Base-by-base conservation (phyloP, 2,113 vertebrate genomes). In the Genyomyrus donnyi region DNA sequence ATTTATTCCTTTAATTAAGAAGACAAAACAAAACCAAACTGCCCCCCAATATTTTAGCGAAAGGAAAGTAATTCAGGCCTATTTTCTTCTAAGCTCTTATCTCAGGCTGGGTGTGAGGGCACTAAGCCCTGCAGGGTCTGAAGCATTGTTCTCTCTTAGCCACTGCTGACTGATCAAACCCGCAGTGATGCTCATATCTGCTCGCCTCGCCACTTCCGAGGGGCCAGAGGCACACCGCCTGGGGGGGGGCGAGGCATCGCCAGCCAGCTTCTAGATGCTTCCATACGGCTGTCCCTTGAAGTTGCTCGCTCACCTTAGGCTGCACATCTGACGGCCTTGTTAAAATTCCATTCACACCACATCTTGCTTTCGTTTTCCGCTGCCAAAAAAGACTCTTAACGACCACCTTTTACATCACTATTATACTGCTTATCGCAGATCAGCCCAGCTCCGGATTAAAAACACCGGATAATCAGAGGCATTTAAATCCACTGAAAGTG, bases 1-100 rank as follows among this genome's bases (percentile, higher is more conserved):
- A 89, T 89, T 89, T 85, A 89, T 89, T 89, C 45, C 19, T 85
- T 89, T 89, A 89, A 89, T 89, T 89, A 85, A 85, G 89, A 85
- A 56, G 42, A 83, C 31, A 42, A n/a, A 50, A 42, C 31, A 85
- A 42, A 50, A 46, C 53, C 17, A 19, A 80, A 83, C 31, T 35
- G 31, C 21, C 74, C 27, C 27, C 50, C 17, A 85, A 39, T 52
- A 85, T 39, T 19, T 21, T 27, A 31, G 9, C 5, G 77, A 85
- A 89, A 89, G 70, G 49, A 85, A 90, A 66, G 89, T 56, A 58
- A 90, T 85, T 56, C 85, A 62, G 52, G 31, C 27, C 13, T 8
- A 42, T 39, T 24, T n/a, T n/a, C 52, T n/a, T 21, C n/a, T 24
- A 3, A 53, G 83, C 42, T 48, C 83, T 86, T 90, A 90, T 90